Percentiles rank a stretch among this genome's conserved stretches.
phyloP scores from a whole-genome alignment of 1,140 invertebrate genomes.

The Nylanderia fulva region DNA sequence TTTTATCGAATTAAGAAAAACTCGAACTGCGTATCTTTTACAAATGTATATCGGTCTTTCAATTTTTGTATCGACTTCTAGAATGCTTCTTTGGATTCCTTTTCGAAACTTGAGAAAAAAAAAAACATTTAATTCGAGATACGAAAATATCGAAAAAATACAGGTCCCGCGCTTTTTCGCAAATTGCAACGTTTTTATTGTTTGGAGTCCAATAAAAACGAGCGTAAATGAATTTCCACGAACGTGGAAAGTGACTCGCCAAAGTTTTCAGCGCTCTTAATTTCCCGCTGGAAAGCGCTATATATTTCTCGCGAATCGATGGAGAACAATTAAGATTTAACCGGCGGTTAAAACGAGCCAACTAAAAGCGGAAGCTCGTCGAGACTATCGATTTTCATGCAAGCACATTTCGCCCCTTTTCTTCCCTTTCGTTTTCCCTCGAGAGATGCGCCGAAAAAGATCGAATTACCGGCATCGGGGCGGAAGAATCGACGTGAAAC shows the following conservation, averaged over 20 bases:
- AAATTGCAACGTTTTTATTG: neutral
- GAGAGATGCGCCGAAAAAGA: conserved; percentile 15
- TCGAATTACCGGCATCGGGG: neutral
- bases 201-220: neutral
- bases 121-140: neutral
- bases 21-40: neutral
- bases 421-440: neutral
- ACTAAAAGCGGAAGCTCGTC: neutral
- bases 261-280: neutral
- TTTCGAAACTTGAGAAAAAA: neutral
- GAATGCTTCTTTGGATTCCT: too few species aligned
- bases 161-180: too few species aligned
- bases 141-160: neutral
- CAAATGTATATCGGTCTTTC: neutral
- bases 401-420: neutral
- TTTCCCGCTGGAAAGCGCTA: neutral
- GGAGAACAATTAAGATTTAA: conserved; percentile 13
- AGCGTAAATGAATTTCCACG: neutral
- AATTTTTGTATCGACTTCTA: neutral
- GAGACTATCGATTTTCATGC: conserved; percentile 19
- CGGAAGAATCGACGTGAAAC: conserved; percentile 40
- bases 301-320: conserved; percentile 18
- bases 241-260: neutral
- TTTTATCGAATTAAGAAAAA: conserved; percentile 9
- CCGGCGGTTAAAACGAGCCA: neutral